A percentile compares a stretch with the other conserved stretches of the same genome.
phyloP scores from a whole-genome alignment of 2,888 invertebrate genomes.

The Troides helena region DNA sequence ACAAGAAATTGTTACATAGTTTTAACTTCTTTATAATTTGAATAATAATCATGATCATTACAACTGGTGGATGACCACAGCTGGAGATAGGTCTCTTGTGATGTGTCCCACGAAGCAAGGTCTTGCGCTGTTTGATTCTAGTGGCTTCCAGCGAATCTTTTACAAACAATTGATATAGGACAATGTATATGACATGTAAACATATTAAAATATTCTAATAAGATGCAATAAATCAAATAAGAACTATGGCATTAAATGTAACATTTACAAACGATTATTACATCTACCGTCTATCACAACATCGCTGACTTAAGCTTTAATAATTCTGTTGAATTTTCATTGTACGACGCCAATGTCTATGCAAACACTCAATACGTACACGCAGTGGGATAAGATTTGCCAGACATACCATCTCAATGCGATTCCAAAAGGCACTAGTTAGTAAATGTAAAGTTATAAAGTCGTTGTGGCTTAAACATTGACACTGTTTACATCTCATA shows the following conservation, averaged over 20 bases:
- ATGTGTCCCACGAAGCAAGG: too few relatives aligned
- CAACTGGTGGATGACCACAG: too few relatives aligned
- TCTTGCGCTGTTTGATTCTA: too few relatives aligned
- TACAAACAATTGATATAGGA: too few relatives aligned
- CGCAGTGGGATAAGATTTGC: slow-evolving; percentile 35
- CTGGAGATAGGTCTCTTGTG: too few relatives aligned
- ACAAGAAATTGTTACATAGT: too few relatives aligned
- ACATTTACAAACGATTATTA: slow-evolving; percentile 8
- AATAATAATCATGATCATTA: too few relatives aligned
- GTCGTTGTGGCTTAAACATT: slow-evolving; percentile 26
- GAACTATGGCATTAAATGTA: neutral
- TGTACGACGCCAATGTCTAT: slow-evolving; percentile 23
- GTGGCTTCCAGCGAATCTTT: too few relatives aligned
- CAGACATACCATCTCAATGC: slow-evolving; percentile 50
- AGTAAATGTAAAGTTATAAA: slow-evolving; percentile 25
- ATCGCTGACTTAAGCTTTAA: slow-evolving; percentile 37
- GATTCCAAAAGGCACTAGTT: slow-evolving; percentile 68
- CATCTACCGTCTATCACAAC: slow-evolving; percentile 42
- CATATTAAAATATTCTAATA: neutral
- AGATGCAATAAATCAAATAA: neutral
- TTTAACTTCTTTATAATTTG: too few relatives aligned
- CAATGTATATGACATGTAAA: neutral
- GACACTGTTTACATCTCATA: neutral
- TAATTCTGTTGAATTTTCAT: slow-evolving; percentile 14
- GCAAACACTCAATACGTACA: slow-evolving; percentile 25